Conservation (phyloP, 2,797 vertebrate genomes). For the Monodelphis domestica region DNA sequence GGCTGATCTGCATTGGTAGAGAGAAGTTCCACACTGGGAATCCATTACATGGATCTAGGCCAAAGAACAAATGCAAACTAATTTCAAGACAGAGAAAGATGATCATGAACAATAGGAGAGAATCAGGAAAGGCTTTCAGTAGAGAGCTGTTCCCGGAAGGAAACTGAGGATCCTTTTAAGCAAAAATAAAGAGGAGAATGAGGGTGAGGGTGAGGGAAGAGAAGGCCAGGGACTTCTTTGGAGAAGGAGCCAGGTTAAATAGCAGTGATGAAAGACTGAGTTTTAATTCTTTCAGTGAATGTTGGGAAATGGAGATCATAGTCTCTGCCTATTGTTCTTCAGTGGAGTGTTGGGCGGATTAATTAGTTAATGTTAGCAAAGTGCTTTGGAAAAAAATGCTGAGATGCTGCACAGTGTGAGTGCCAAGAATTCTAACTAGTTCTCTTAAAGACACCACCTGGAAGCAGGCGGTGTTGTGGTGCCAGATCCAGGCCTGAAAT, state of each 20-base stretch:
- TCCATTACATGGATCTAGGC: background rate
- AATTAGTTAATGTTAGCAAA: conserved; percentile 78
- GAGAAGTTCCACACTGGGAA: background rate
- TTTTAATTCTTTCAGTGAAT: conserved; percentile 44
- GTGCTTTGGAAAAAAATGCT: conserved; percentile 77
- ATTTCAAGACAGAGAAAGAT: background rate
- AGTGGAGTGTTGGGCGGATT: conserved; percentile 66
- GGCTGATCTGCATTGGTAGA: background rate
- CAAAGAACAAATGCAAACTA: background rate
- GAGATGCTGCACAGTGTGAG: conserved; percentile 67
- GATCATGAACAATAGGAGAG: background rate
- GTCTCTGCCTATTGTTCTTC: conserved; percentile 51
- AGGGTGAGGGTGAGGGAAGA: background rate
- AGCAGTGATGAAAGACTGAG: conserved; percentile 27
- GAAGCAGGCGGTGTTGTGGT: conserved; percentile 58
- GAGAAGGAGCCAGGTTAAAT: conserved; percentile 25
- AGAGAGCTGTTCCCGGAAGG: background rate
- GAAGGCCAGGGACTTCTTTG: background rate
- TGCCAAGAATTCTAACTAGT: conserved; percentile 76
- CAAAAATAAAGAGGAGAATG: background rate
- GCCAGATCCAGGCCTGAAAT: conserved; percentile 44
- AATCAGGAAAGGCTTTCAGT: background rate
- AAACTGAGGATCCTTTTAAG: background rate
- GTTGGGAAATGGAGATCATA: conserved; percentile 40
- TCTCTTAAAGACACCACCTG: conserved; percentile 77